Conservation (phyloP, 2,797 vertebrate species). For the Rhadinocentrus ornatus region DNA sequence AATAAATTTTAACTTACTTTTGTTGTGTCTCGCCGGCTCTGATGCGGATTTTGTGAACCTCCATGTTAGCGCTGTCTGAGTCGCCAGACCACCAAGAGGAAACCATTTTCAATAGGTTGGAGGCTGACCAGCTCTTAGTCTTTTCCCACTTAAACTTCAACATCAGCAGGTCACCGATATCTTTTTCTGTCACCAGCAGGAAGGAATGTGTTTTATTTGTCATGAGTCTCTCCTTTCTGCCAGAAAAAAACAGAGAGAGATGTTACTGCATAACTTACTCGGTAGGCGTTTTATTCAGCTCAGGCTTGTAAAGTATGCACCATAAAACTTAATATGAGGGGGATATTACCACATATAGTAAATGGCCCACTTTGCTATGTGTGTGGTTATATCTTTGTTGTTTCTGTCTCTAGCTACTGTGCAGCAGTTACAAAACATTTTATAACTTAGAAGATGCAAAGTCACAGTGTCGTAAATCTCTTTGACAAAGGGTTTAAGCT, state of each 20-base stretch:
- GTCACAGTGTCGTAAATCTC: slow-evolving; percentile 13
- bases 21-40: slow-evolving; percentile 83
- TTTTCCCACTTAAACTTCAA: slow-evolving; percentile 82
- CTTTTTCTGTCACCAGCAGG: slow-evolving; percentile 82
- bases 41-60: slow-evolving; percentile 81
- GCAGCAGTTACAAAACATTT: slow-evolving; percentile 32
- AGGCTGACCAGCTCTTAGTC: slow-evolving; percentile 71
- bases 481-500: background rate
- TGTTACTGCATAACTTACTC: background rate
- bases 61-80: slow-evolving; percentile 51
- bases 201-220: slow-evolving; percentile 82
- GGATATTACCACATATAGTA: slow-evolving; percentile 1
- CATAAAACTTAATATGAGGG: slow-evolving; percentile 18
- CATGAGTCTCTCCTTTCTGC: slow-evolving; percentile 78
- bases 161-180: slow-evolving; percentile 83
- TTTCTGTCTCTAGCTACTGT: slow-evolving; percentile 10
- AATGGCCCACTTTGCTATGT: background rate
- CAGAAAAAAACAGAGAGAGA: background rate
- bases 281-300: background rate
- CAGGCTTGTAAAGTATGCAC: slow-evolving; percentile 20
- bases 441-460: slow-evolving; percentile 8
- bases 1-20: slow-evolving; percentile 61
- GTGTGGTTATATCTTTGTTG: slow-evolving; percentile 21
- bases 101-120: slow-evolving; percentile 74
- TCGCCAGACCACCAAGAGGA: slow-evolving; percentile 82